Evolutionary conservation across 2,797 vertebrate species (phyloP), one percentile per base, ranked within the genome.

Genomic region (Choloepus didactylus): DNA sequence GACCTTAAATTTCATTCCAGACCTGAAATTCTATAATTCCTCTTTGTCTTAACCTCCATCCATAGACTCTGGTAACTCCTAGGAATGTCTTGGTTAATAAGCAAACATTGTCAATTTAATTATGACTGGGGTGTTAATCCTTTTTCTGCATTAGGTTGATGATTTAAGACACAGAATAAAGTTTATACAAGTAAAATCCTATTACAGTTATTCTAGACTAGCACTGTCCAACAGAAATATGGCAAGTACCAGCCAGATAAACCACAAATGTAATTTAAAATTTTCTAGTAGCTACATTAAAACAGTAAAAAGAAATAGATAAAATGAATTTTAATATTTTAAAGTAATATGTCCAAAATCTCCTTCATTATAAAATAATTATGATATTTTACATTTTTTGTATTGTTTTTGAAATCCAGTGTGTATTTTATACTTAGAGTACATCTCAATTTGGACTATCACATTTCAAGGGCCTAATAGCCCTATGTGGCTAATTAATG

Each of bases 281-380:
- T 77, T 59, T 87, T 88, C 70, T 89, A 59, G 59, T 89, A 89
- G 85, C 59, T 54, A 97, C 8, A 89, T 82, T 91, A 92, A 83
- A 87, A 76, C n/a, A 59, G 23, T n/a, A 91, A 84, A 83, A 90
- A 83, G 19, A 92, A 88, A 54, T 25, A 67, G 6, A 44, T 79
- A 87, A 89, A 91, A 87, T 92, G 82, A 70, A 92, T 89, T 94
- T 95, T 89, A 91, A 89, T 66, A 66, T 44, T 18, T 91, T 92
- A 87, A 87, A 7, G 83, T 3, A 75, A 19, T 87, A 79, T 31
- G 1, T 54, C 38, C 11, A 11, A 85, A 94, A 77, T 88, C 91
- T 35, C 12, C 77, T 87, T 64, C 69, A 69, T 60, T 66, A 72
- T 56, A 89, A 80, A 88, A 62, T 73, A 89, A 85, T 60, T 81